Evolutionary conservation across 2,888 invertebrate species (phyloP).

Genomic region (Orchestes rusci): DNA sequence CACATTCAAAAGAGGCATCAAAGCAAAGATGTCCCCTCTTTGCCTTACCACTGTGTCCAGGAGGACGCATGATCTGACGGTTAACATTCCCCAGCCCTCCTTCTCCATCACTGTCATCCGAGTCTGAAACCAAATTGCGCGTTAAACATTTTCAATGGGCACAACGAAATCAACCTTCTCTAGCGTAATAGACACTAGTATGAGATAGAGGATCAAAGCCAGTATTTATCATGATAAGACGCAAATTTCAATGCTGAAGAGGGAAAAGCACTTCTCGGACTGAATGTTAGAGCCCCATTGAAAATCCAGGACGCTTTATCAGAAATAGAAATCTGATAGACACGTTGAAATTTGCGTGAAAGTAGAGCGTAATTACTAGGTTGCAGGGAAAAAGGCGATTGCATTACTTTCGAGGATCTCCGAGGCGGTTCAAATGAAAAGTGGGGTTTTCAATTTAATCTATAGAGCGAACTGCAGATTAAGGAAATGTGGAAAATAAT

Average conservation of each 20-base stretch:
- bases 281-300: constrained; percentile 30
- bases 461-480: no score
- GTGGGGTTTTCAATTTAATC: no score
- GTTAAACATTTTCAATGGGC: no score
- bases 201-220: constrained; percentile 44
- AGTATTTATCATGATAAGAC: constrained; percentile 15
- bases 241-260: neutral
- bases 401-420: no score
- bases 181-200: constrained; percentile 56
- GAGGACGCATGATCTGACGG: constrained; percentile 77
- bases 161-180: constrained; percentile 36
- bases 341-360: constrained; percentile 27
- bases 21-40: constrained; percentile 95
- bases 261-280: no score
- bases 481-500: no score
- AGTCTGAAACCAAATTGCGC: constrained; percentile 65
- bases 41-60: constrained; percentile 90
- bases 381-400: constrained; percentile 6
- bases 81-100: constrained; percentile 91
- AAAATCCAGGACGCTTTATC: constrained; percentile 32
- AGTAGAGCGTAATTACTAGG: constrained; percentile 17
- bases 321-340: constrained; percentile 36
- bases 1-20: constrained; percentile 95
- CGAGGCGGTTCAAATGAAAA: no score
- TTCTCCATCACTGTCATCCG: constrained; percentile 89